phyloP scores from a whole-genome alignment of 2,797 vertebrate genomes.

The Staurois parvus region DNA sequence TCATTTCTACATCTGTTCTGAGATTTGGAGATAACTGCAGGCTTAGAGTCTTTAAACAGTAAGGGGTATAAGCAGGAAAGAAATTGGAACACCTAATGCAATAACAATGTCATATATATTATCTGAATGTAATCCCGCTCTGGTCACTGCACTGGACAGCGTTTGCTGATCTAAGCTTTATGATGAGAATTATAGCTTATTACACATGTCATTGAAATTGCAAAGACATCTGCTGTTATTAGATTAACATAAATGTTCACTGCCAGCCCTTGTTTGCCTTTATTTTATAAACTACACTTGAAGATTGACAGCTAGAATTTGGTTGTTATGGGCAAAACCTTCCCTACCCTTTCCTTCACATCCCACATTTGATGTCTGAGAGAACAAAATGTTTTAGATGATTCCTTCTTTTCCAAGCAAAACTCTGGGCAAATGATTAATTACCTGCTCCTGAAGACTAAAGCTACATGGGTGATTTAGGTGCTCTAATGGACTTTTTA shows the following conservation, averaged over 20 bases:
- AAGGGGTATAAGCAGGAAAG: slow-evolving; percentile 2
- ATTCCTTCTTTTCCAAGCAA: neutral
- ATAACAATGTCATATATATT: neutral
- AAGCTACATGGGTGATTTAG: too few species aligned
- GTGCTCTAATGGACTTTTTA: too few species aligned
- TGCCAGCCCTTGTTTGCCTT: neutral
- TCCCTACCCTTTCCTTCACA: too few species aligned
- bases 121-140: neutral
- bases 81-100: neutral
- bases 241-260: neutral
- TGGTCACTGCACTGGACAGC: neutral
- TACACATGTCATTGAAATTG: neutral
- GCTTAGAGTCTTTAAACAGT: neutral
- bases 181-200: neutral
- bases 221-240: neutral
- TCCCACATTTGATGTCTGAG: too few species aligned
- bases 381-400: neutral
- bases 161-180: neutral
- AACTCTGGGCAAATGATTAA: too few species aligned
- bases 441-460: too few species aligned
- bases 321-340: neutral
- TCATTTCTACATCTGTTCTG: slow-evolving; percentile 53
- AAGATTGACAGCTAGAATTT: neutral
- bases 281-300: neutral
- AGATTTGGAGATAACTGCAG: neutral